Conservation (phyloP, 2,113 vertebrate species). For the Brachirus orientalis region DNA sequence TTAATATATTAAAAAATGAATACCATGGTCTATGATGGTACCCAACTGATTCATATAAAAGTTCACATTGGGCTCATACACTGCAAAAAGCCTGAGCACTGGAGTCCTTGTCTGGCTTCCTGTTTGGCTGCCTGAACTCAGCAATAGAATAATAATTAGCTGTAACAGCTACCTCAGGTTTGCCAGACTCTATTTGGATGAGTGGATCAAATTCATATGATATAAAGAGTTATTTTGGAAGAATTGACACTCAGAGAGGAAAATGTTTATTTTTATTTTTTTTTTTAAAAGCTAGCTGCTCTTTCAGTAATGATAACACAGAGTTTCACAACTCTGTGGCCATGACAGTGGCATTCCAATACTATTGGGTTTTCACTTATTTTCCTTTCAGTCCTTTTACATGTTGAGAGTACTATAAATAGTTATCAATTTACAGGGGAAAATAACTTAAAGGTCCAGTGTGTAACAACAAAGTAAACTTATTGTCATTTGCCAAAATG, state of each 20-base stretch:
- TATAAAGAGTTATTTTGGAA: conserved; percentile 2
- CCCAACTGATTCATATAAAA: neutral
- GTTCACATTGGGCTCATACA: neutral
- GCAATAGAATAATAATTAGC: neutral
- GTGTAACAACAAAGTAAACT: too few relatives aligned
- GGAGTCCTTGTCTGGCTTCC: neutral
- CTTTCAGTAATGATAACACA: neutral
- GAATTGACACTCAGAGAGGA: neutral
- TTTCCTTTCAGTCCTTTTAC: too few relatives aligned
- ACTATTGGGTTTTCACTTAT: too few relatives aligned
- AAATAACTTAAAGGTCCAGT: too few relatives aligned
- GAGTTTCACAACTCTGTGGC: neutral
- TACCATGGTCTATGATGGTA: neutral
- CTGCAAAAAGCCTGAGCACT: neutral
- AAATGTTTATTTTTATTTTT: neutral
- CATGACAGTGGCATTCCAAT: neutral
- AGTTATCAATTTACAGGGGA: too few relatives aligned
- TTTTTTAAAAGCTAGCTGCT: neutral
- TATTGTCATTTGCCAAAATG: too few relatives aligned
- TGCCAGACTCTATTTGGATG: neutral
- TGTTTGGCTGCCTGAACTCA: neutral
- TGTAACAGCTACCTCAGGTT: neutral
- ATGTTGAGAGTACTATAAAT: too few relatives aligned
- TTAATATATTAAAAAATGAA: neutral
- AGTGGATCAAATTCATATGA: neutral